phyloP scores from a whole-genome alignment of 2,797 vertebrate species.

The Danio albolineatus region DNA sequence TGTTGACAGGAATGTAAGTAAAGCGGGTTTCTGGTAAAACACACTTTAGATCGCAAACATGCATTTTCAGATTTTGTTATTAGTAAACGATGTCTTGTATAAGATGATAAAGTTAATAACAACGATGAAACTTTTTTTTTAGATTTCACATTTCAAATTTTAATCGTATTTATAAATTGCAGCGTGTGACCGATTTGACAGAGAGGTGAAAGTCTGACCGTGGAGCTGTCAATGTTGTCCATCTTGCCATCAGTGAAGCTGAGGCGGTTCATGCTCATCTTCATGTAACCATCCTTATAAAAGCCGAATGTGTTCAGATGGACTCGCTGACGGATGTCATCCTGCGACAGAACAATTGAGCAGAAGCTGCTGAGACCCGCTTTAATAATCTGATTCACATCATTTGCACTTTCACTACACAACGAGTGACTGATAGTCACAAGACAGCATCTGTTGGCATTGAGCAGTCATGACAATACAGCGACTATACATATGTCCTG shows the following conservation, averaged over 20 bases:
- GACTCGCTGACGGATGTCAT: conserved; percentile 85
- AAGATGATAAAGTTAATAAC: too few relatives aligned
- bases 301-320: conserved; percentile 89
- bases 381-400: not conserved
- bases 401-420: not conserved
- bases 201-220: conserved; percentile 54
- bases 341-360: conserved; percentile 67
- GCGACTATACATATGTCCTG: not conserved
- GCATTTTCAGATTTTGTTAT: too few relatives aligned
- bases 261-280: conserved; percentile 79
- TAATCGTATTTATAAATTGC: too few relatives aligned
- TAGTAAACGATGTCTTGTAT: too few relatives aligned
- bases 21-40: too few relatives aligned
- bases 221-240: conserved; percentile 59
- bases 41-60: too few relatives aligned
- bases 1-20: too few relatives aligned
- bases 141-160: too few relatives aligned
- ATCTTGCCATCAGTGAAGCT: conserved; percentile 65
- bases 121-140: too few relatives aligned
- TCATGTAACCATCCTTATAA: conserved; percentile 86
- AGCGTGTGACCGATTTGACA: too few relatives aligned
- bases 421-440: not conserved
- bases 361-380: not conserved
- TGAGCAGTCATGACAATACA: not conserved
- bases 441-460: not conserved